Evolutionary conservation across 1,140 invertebrate species (phyloP).

Genomic region (Euwallacea similis): DNA sequence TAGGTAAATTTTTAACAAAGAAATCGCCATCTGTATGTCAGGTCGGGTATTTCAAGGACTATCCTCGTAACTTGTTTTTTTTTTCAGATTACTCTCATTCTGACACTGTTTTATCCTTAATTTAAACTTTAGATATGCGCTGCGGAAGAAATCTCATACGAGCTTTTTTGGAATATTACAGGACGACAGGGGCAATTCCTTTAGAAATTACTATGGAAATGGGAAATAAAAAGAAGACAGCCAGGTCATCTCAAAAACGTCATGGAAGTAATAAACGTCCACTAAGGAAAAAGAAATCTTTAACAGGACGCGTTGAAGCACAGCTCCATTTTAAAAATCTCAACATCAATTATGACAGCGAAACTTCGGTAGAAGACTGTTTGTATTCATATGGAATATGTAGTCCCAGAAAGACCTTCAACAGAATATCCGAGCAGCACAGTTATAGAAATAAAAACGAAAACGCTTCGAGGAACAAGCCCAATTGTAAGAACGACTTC

Average conservation of each 20-base stretch:
- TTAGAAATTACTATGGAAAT: slow-evolving; percentile 59
- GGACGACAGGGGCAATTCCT: slow-evolving; percentile 70
- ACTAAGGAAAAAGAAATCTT: slow-evolving; percentile 56
- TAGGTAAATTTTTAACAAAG: too few relatives aligned
- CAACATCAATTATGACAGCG: slow-evolving; percentile 61
- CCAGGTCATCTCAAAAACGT: slow-evolving; percentile 56
- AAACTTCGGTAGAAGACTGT: slow-evolving; percentile 55
- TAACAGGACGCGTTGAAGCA: slow-evolving; percentile 61
- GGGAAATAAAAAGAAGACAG: slow-evolving; percentile 55
- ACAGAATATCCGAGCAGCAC: slow-evolving; percentile 41
- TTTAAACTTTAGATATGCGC: slow-evolving; percentile 57
- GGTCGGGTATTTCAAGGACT: too few relatives aligned
- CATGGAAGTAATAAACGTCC: slow-evolving; percentile 55
- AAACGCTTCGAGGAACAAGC: slow-evolving; percentile 24
- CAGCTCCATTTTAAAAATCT: slow-evolving; percentile 62
- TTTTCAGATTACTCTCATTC: background rate
- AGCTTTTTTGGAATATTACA: slow-evolving; percentile 80
- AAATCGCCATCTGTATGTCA: too few relatives aligned
- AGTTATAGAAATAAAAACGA: slow-evolving; percentile 38
- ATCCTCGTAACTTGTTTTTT: too few relatives aligned
- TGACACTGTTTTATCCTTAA: slow-evolving; percentile 9
- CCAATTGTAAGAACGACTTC: slow-evolving; percentile 43
- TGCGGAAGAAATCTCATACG: slow-evolving; percentile 76
- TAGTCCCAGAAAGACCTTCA: slow-evolving; percentile 40
- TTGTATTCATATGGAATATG: slow-evolving; percentile 42